Evolutionary conservation across 2,888 invertebrate species (phyloP).

Genomic region (Galerucella calmariensis): DNA sequence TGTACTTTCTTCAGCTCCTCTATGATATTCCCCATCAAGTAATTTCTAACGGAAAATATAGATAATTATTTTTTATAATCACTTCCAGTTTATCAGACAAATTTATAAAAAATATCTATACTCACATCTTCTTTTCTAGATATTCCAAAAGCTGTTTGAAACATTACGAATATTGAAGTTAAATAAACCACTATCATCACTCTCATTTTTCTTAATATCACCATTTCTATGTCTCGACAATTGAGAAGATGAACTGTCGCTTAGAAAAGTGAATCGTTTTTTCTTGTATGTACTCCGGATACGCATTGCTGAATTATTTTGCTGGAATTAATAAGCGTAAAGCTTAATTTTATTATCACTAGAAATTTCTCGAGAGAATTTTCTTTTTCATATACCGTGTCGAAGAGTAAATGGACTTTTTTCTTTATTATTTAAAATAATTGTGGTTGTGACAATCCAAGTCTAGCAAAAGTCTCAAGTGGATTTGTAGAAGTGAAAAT

Average conservation of each 20-base stretch:
- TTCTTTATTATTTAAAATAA: not conserved
- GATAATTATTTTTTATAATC: not conserved
- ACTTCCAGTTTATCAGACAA: not conserved
- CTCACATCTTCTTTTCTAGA: constrained; percentile 32
- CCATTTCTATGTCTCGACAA: constrained; percentile 17
- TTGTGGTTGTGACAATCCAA: not conserved
- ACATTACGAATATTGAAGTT: constrained; percentile 23
- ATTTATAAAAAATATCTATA: not conserved
- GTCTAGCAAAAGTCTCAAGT: not conserved
- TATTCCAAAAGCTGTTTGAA: constrained; percentile 22
- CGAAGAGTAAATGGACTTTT: not conserved
- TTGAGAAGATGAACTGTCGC: constrained; percentile 27
- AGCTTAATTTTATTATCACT: constrained; percentile 17
- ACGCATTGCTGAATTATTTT: constrained; percentile 49
- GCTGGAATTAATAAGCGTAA: constrained; percentile 14
- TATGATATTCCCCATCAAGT: constrained; percentile 49
- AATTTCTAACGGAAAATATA: constrained; percentile 46
- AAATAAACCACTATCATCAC: constrained; percentile 18
- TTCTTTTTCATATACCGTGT: constrained; percentile 9
- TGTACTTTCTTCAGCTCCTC: constrained; percentile 24
- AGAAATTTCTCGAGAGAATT: constrained; percentile 12
- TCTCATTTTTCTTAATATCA: constrained; percentile 27
- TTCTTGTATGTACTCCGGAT: constrained; percentile 54
- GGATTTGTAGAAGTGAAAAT: not conserved
- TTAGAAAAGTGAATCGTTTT: constrained; percentile 42